Conservation (phyloP, 2,113 vertebrate genomes). For the Lepus americanus region DNA sequence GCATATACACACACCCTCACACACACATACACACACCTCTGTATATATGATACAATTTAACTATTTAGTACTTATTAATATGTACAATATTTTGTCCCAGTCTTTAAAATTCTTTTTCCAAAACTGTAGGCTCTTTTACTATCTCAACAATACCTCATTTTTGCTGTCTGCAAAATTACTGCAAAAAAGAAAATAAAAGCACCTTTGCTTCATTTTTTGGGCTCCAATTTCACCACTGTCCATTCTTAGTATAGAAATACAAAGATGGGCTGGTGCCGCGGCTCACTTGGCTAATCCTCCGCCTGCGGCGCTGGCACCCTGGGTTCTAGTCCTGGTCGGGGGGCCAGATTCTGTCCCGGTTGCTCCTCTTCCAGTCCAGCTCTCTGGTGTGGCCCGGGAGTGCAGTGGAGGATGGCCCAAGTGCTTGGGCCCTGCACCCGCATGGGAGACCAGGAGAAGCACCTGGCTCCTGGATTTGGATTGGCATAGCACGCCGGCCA, state of each 20-base stretch:
- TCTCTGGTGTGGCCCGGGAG: too few relatives aligned
- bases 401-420: too few relatives aligned
- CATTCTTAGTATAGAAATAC: background rate
- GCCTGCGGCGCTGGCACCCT: too few relatives aligned
- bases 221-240: background rate
- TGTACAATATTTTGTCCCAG: background rate
- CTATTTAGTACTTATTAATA: background rate
- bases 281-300: too few relatives aligned
- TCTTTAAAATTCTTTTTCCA: constrained; percentile 19
- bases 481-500: too few relatives aligned
- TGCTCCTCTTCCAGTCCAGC: too few relatives aligned
- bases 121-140: background rate
- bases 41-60: background rate
- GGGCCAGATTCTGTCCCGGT: too few relatives aligned
- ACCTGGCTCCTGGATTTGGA: too few relatives aligned
- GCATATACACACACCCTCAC: background rate
- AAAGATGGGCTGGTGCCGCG: background rate
- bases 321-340: too few relatives aligned
- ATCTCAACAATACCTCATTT: background rate
- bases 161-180: constrained; percentile 31
- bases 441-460: too few relatives aligned
- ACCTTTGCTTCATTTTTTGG: background rate
- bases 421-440: too few relatives aligned
- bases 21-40: background rate
- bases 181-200: background rate